Conservation (phyloP, 1,140 invertebrate species). For the Heliconius congener region DNA sequence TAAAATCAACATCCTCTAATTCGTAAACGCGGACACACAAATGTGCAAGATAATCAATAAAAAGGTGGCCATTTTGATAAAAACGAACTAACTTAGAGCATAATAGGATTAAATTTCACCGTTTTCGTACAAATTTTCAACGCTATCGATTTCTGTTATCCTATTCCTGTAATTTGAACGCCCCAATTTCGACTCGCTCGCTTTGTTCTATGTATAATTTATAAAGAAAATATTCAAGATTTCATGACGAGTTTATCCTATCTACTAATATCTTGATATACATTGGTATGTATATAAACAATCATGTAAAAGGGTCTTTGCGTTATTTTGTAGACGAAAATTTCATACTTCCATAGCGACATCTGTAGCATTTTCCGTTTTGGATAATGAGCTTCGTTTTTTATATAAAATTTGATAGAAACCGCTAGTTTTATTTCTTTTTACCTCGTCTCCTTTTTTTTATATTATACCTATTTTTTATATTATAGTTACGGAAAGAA, state of each 20-base stretch:
- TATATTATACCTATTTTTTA: too few species aligned
- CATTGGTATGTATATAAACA: not conserved
- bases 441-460: too few species aligned
- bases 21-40: not conserved
- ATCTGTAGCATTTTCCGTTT: too few species aligned
- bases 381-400: too few species aligned
- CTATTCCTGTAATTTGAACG: slow-evolving; percentile 7
- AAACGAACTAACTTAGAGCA: not conserved
- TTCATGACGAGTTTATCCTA: not conserved
- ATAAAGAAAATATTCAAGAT: not conserved
- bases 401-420: too few species aligned
- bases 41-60: slow-evolving; percentile 8
- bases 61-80: slow-evolving; percentile 15
- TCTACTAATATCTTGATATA: not conserved
- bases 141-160: slow-evolving; percentile 7
- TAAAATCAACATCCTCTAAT: not conserved
- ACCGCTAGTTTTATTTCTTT: too few species aligned
- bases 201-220: not conserved
- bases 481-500: too few species aligned
- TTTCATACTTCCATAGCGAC: too few species aligned
- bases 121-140: slow-evolving; percentile 2
- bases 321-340: too few species aligned
- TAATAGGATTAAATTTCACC: slow-evolving; percentile 4
- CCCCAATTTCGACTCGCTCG: not conserved
- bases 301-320: too few species aligned